These are phyloP conservation scores for Helobdella robusta DNA, from an alignment of 2,888 invertebrate species.

Conservation along the genomic window DNA sequence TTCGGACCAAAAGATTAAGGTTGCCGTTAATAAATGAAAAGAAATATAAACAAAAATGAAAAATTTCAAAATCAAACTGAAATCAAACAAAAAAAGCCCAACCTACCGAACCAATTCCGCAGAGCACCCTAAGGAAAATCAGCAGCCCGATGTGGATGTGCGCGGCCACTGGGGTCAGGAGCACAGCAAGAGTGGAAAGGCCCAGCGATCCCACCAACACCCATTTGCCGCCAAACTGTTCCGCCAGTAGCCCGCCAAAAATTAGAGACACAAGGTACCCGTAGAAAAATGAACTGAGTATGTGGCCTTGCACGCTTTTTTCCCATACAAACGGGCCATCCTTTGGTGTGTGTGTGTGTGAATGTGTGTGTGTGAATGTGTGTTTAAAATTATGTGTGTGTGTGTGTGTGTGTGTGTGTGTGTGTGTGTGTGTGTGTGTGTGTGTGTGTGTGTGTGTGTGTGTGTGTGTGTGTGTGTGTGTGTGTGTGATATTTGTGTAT, in stretches of 20 bases:
- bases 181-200: conserved; percentile 35
- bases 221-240: conserved; percentile 40
- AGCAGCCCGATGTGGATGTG: conserved; percentile 34
- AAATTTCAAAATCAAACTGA: neutral
- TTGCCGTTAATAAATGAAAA: neutral
- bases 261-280: conserved; percentile 50
- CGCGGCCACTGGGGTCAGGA: conserved; percentile 38
- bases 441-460: too few relatives aligned
- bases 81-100: neutral
- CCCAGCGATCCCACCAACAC: conserved; percentile 40
- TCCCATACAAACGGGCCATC: conserved; percentile 54
- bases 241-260: conserved; percentile 39
- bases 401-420: too few relatives aligned
- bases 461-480: too few relatives aligned
- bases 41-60: neutral
- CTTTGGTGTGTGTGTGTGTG: too few relatives aligned
- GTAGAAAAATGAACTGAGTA: conserved; percentile 56
- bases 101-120: conserved; percentile 39
- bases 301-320: conserved; percentile 52
- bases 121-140: conserved; percentile 36
- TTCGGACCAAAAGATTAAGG: neutral
- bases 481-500: too few relatives aligned
- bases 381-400: too few relatives aligned
- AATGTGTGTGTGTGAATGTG: too few relatives aligned
- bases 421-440: too few relatives aligned